These are phyloP conservation scores for Subacronicta megacephala DNA, from an alignment of 2,888 invertebrate species.

Conservation along the genomic window DNA sequence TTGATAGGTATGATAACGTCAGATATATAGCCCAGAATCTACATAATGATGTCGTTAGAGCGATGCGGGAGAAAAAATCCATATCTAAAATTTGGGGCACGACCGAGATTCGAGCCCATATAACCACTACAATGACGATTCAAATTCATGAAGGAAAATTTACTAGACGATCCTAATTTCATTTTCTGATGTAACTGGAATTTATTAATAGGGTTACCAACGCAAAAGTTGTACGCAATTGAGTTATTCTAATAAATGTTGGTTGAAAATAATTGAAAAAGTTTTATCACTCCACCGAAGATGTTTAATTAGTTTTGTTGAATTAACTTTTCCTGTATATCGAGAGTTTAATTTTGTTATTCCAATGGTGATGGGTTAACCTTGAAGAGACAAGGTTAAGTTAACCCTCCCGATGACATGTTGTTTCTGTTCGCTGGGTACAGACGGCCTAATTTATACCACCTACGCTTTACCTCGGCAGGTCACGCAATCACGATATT, in stretches of 20 bases:
- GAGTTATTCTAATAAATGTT: conserved; percentile 42
- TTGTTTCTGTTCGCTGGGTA: conserved; percentile 59
- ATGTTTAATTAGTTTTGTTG: conserved; percentile 48
- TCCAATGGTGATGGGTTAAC: conserved; percentile 32
- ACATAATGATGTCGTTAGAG: conserved; percentile 70
- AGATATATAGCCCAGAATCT: conserved; percentile 64
- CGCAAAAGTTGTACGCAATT: conserved; percentile 34
- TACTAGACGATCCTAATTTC: conserved; percentile 41
- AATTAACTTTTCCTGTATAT: conserved; percentile 19
- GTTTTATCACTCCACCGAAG: conserved; percentile 39
- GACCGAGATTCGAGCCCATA: conserved; percentile 22
- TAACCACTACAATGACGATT: conserved; percentile 32
- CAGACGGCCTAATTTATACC: conserved; percentile 67
- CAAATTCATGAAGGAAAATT: conserved; percentile 36
- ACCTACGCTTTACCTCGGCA: conserved; percentile 61
- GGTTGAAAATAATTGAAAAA: conserved; percentile 53
- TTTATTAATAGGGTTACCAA: conserved; percentile 41
- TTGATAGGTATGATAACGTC: conserved; percentile 54
- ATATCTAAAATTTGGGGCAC: conserved; percentile 39
- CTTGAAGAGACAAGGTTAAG: conserved; percentile 59
- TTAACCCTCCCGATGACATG: conserved; percentile 60
- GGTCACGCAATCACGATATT: conserved; percentile 69
- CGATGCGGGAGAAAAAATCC: conserved; percentile 40
- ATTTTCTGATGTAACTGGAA: conserved; percentile 50
- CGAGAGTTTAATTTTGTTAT: conserved; percentile 19